Conservation (phyloP, 2,888 invertebrate species). For the Sesia apiformis region DNA sequence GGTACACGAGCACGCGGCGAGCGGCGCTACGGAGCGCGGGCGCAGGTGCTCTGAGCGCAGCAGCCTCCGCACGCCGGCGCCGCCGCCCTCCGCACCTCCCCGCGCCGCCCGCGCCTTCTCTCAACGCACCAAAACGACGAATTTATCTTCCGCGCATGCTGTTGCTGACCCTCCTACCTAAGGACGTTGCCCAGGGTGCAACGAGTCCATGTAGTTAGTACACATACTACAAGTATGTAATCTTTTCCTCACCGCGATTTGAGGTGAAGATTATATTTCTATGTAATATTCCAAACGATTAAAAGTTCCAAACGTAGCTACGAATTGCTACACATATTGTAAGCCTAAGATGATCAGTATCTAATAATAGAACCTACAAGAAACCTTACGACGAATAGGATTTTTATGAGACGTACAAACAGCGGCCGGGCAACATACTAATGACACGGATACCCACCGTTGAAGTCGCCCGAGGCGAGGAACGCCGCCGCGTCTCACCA, state of each 20-base stretch:
- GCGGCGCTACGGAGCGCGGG: slow-evolving; percentile 76
- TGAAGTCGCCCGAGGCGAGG: slow-evolving; percentile 23
- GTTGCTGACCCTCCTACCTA: slow-evolving; percentile 50
- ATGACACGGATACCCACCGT: slow-evolving; percentile 49
- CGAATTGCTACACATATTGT: too few species aligned
- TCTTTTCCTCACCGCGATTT: too few species aligned
- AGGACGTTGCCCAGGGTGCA: slow-evolving; percentile 45
- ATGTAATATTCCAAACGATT: too few species aligned
- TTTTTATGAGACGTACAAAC: too few species aligned
- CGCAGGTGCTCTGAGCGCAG: slow-evolving; percentile 83
- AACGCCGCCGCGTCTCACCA: slow-evolving; percentile 14
- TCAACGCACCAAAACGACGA: slow-evolving; percentile 57
- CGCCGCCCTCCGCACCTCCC: slow-evolving; percentile 71
- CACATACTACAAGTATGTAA: too few species aligned
- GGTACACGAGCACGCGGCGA: slow-evolving; percentile 65
- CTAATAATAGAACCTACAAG: too few species aligned
- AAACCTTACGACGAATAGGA: too few species aligned
- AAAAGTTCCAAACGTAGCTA: too few species aligned
- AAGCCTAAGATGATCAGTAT: too few species aligned
- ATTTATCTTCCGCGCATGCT: slow-evolving; percentile 69
- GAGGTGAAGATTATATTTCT: too few species aligned
- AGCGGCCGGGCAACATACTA: slow-evolving; percentile 39
- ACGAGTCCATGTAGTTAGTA: too few species aligned
- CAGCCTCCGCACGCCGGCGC: slow-evolving; percentile 76
- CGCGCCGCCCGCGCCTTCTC: slow-evolving; percentile 45